Conservation (phyloP, 2,113 vertebrate genomes). For the Pagrus major region DNA sequence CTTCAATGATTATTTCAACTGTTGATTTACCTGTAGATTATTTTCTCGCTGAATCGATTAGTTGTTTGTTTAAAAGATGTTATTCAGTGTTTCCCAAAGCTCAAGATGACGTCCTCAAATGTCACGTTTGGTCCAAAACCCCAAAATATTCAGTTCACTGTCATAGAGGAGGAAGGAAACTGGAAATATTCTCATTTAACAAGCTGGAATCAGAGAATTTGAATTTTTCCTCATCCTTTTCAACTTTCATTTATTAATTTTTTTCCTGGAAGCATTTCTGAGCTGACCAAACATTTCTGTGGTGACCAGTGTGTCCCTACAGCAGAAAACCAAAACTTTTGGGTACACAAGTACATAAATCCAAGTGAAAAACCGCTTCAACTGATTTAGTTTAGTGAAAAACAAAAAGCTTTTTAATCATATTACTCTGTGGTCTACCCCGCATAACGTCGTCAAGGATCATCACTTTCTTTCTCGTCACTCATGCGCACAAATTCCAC, state of each 20-base stretch:
- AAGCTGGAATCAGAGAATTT: too few relatives aligned
- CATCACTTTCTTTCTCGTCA: neutral
- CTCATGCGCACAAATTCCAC: neutral
- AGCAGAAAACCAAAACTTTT: neutral
- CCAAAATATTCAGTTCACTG: too few relatives aligned
- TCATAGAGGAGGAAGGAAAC: too few relatives aligned
- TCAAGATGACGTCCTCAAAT: too few relatives aligned
- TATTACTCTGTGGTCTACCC: neutral
- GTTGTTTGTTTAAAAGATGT: too few relatives aligned
- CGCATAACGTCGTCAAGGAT: neutral
- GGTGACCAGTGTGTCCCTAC: neutral
- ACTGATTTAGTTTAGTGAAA: neutral
- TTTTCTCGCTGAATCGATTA: too few relatives aligned
- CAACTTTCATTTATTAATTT: fast-evolving
- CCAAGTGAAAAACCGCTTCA: neutral
- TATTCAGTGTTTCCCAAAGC: too few relatives aligned
- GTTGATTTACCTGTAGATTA: too few relatives aligned
- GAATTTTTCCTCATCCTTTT: neutral
- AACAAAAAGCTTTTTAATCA: neutral
- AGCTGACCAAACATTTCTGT: neutral
- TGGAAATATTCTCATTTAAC: too few relatives aligned
- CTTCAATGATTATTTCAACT: too few relatives aligned
- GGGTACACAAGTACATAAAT: neutral
- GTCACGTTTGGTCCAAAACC: too few relatives aligned
- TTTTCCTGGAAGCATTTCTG: neutral